A percentile compares a stretch with the other conserved stretches of the same genome.
Evolutionary conservation across 2,113 vertebrate genomes (phyloP).

Genomic region (Stomatorhinus ivindoensis): DNA sequence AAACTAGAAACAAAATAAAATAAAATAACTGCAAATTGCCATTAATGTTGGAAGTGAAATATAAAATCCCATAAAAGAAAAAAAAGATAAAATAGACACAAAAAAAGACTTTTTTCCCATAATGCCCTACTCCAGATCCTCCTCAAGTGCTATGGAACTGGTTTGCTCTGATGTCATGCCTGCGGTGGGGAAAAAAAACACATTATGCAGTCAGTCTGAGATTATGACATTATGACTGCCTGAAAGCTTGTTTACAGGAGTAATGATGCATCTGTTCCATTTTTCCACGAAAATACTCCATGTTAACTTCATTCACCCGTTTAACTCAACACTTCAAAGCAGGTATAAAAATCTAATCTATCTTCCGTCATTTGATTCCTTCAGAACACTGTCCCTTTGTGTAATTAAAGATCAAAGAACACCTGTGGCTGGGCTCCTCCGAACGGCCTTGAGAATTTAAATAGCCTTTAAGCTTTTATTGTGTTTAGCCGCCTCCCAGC

Average conservation of each 20-base stretch:
- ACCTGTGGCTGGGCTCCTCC: not conserved
- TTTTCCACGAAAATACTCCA: not conserved
- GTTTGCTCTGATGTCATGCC: slow-evolving; percentile 17
- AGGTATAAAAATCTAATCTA: not conserved
- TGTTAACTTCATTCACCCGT: not conserved
- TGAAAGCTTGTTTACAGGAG: not conserved
- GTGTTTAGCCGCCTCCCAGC: not conserved
- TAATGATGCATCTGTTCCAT: not conserved
- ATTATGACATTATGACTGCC: not conserved
- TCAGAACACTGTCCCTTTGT: not conserved
- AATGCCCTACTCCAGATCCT: slow-evolving; percentile 14
- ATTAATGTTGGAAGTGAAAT: slow-evolving; percentile 1
- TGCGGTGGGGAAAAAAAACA: not conserved
- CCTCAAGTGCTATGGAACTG: not conserved
- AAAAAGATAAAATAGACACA: not conserved
- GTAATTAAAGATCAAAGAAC: not conserved
- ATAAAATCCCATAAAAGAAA: not conserved
- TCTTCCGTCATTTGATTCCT: not conserved
- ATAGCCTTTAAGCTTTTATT: not conserved
- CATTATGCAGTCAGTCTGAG: not conserved
- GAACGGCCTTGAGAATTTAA: not conserved
- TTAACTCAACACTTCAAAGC: not conserved
- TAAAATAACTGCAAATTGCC: not conserved
- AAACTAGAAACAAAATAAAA: slow-evolving; percentile 1
- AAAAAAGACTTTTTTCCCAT: not conserved